Conservation (phyloP, 2,113 vertebrate species). For the Otocyon megalotis region DNA sequence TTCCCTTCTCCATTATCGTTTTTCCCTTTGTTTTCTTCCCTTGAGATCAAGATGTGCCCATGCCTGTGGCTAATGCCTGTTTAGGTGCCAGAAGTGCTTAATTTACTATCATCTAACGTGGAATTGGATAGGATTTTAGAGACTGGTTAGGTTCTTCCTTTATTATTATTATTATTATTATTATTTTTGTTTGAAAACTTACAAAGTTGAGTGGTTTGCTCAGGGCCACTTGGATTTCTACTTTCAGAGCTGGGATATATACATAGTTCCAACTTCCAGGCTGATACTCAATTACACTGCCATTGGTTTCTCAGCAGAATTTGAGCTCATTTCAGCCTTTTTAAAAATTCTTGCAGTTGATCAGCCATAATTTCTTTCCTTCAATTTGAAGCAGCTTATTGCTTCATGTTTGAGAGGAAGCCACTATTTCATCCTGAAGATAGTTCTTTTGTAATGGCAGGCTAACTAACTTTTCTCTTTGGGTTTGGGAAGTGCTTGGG, state of each 20-base stretch:
- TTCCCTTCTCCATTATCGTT: neutral
- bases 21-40: neutral
- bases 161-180: neutral
- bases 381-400: conserved; percentile 47
- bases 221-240: neutral
- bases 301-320: conserved; percentile 17
- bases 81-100: neutral
- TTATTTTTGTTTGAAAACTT: neutral
- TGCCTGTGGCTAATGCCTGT: neutral
- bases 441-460: conserved; percentile 60
- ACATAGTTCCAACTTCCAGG: neutral
- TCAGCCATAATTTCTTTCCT: conserved; percentile 46
- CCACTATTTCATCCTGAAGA: conserved; percentile 55
- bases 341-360: conserved; percentile 52
- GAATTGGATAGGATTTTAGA: neutral
- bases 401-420: conserved; percentile 48
- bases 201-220: neutral
- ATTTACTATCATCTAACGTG: neutral
- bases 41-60: neutral
- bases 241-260: neutral
- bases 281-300: neutral
- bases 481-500: conserved; percentile 61
- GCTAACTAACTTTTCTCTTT: conserved; percentile 71
- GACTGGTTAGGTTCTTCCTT: neutral
- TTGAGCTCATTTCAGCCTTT: conserved; percentile 40